A percentile compares a stretch with the other conserved stretches of the same genome.
phyloP scores from a whole-genome alignment of 2,888 invertebrate genomes.

The Ethmia dodecea region DNA sequence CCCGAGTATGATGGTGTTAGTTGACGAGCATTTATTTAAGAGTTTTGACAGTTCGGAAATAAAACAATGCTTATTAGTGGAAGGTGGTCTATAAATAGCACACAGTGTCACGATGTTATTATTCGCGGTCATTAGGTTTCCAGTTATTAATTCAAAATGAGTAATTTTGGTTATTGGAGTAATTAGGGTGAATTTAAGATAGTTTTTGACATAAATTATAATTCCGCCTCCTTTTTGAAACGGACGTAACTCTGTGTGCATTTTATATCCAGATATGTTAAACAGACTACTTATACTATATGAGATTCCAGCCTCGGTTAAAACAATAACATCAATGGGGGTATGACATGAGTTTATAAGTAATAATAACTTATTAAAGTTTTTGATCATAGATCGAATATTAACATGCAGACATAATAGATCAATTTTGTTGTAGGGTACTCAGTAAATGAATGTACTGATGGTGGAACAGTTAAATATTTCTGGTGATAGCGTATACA shows the following conservation, averaged over 20 bases:
- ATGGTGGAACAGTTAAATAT: not conserved
- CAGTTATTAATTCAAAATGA: not conserved
- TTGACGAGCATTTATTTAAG: not conserved
- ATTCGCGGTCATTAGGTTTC: not conserved
- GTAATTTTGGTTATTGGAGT: not conserved
- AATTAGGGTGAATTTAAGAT: slow-evolving; percentile 2
- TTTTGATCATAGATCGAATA: not conserved
- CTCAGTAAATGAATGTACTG: not conserved
- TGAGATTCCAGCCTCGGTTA: not conserved
- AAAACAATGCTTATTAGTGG: slow-evolving; percentile 11
- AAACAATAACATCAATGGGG: not conserved
- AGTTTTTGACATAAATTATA: slow-evolving; percentile 7
- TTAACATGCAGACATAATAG: not conserved
- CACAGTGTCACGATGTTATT: slow-evolving; percentile 2
- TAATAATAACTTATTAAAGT: not conserved
- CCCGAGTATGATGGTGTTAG: slow-evolving; percentile 5
- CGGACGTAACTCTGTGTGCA: slow-evolving; percentile 8
- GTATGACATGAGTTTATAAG: not conserved
- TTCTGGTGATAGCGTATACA: no score
- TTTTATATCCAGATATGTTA: slow-evolving; percentile 6
- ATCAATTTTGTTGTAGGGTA: not conserved
- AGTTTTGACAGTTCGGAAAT: slow-evolving; percentile 7
- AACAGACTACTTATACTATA: not conserved
- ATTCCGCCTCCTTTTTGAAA: slow-evolving; percentile 8
- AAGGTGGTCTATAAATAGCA: slow-evolving; percentile 15